Conservation (phyloP, 2,113 vertebrate species). For the Dissostichus mawsoni region DNA sequence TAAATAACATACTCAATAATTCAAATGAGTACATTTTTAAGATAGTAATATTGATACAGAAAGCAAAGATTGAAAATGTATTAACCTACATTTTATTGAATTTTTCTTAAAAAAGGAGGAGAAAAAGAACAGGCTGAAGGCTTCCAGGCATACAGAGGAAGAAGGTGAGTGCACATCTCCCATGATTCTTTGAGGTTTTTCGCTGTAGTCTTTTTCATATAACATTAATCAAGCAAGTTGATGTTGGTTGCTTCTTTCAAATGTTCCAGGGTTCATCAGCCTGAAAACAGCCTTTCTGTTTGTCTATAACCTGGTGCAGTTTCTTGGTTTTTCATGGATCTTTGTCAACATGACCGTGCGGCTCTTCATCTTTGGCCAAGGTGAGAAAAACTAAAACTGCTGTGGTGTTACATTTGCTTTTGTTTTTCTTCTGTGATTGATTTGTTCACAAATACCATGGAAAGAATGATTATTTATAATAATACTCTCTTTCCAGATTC, state of each 20-base stretch:
- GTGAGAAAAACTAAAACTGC: constrained; percentile 73
- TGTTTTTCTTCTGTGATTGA: background rate
- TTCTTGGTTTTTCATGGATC: constrained; percentile 97
- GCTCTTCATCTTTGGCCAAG: constrained; percentile 92
- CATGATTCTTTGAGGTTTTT: background rate
- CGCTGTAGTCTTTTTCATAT: background rate
- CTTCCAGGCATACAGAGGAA: constrained; percentile 87
- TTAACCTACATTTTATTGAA: background rate
- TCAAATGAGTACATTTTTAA: background rate
- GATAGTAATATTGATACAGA: background rate
- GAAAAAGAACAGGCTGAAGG: constrained; percentile 88
- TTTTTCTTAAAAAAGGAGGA: constrained; percentile 88
- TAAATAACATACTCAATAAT: background rate
- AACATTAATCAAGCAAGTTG: background rate
- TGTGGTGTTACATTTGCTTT: background rate
- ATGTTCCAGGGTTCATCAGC: constrained; percentile 79
- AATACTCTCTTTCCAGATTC: constrained; percentile 85
- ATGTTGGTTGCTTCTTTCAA: constrained; percentile 1
- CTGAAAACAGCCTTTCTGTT: constrained; percentile 91
- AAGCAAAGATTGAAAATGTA: background rate
- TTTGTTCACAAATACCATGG: background rate
- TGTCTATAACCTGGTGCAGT: constrained; percentile 96
- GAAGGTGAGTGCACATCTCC: constrained; percentile 85
- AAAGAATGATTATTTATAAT: background rate
- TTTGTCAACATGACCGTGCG: constrained; percentile 97